Percentiles rank a stretch among this genome's conserved stretches.
These are phyloP conservation scores for Cotesia congregata DNA, from an alignment of 2,888 invertebrate genomes.

Conservation along the genomic window DNA sequence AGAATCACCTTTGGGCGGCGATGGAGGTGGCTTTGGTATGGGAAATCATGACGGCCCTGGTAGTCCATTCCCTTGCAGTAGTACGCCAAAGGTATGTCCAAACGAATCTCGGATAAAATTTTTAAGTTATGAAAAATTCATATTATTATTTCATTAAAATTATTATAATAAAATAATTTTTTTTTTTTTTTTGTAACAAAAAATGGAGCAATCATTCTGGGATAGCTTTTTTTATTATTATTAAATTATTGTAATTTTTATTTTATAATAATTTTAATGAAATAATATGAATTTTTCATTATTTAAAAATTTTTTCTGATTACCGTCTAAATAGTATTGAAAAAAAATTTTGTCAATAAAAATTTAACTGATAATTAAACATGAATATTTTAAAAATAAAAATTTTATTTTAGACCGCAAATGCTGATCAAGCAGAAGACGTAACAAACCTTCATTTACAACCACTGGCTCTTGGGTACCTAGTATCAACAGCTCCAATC, in stretches of 20 bases:
- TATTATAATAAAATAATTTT: background rate
- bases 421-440: constrained; percentile 74
- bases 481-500: constrained; percentile 96
- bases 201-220: background rate
- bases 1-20: constrained; percentile 66
- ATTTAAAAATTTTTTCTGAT: too few species aligned
- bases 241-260: constrained; percentile 21
- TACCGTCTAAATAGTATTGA: too few species aligned
- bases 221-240: background rate
- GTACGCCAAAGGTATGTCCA: constrained; percentile 69
- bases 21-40: constrained; percentile 67
- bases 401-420: constrained; percentile 68
- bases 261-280: too few species aligned
- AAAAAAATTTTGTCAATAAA: too few species aligned
- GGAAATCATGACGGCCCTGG: constrained; percentile 70
- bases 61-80: constrained; percentile 73
- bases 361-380: too few species aligned
- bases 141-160: too few species aligned
- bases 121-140: too few species aligned
- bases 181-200: constrained; percentile 6
- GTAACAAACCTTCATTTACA: constrained; percentile 94
- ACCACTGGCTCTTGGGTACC: constrained; percentile 96
- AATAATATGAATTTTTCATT: too few species aligned
- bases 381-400: background rate
- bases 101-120: too few species aligned